Conservation (phyloP, 2,888 invertebrate species). For the Phengaris alcon region DNA sequence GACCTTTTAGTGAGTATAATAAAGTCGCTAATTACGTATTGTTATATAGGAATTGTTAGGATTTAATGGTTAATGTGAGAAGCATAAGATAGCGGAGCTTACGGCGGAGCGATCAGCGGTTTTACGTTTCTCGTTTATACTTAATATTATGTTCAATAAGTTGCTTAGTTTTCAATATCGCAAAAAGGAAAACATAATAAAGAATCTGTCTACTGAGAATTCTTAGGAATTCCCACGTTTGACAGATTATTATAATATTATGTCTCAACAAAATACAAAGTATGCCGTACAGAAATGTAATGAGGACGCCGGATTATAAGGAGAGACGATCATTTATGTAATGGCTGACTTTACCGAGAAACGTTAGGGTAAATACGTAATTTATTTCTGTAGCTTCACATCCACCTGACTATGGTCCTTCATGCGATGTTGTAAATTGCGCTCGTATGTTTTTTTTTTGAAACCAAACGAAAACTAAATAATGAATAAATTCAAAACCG, state of each 20-base stretch:
- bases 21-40: slow-evolving; percentile 30
- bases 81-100: slow-evolving; percentile 20
- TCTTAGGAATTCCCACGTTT: not conserved
- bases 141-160: no score
- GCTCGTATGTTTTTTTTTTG: no score
- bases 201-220: not conserved
- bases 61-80: slow-evolving; percentile 37
- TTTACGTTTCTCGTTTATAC: not conserved
- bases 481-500: not conserved
- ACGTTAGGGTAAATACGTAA: no score
- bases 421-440: no score
- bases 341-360: no score
- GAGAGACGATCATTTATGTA: no score
- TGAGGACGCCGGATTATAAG: no score
- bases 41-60: slow-evolving; percentile 32
- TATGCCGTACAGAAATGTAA: no score
- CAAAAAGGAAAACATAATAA: not conserved
- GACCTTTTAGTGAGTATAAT: slow-evolving; percentile 21
- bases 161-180: not conserved
- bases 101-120: slow-evolving; percentile 9
- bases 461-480: no score
- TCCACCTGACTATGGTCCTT: no score
- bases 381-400: no score
- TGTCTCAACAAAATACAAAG: not conserved
- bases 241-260: not conserved